These are phyloP conservation scores for Strongylocentrotus purpuratus DNA, from an alignment of 35 echinoderm and acorn worm species.

Conservation along the genomic window DNA sequence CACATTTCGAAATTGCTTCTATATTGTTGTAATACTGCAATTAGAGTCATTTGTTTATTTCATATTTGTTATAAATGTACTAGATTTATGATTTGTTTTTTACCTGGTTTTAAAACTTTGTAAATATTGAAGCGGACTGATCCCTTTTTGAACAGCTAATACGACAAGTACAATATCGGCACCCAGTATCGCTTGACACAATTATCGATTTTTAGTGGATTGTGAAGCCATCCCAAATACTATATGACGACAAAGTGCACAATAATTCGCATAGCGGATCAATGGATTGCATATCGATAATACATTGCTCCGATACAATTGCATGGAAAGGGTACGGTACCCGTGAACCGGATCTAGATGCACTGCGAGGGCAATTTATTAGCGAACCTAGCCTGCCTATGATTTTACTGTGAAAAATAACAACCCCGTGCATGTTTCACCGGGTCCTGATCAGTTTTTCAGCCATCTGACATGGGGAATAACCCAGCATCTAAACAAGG, in stretches of 20 bases:
- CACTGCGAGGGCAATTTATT: conserved; percentile 5
- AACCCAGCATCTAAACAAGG: conserved; percentile 53
- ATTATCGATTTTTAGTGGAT: not conserved
- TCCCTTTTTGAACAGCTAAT: not conserved
- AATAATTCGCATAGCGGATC: not conserved
- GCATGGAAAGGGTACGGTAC: not conserved
- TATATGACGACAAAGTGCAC: not conserved
- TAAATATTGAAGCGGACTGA: not conserved
- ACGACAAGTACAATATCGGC: not conserved
- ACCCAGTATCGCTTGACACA: not conserved
- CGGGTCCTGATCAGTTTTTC: not conserved
- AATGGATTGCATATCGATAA: not conserved
- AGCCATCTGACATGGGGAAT: conserved; percentile 35
- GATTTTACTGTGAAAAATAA: not conserved
- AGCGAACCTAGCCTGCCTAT: not conserved
- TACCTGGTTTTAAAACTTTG: too few relatives aligned
- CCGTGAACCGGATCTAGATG: conserved; percentile 39
- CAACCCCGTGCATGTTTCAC: conserved; percentile 33
- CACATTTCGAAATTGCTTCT: too few relatives aligned
- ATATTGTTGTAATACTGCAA: too few relatives aligned
- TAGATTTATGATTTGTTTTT: too few relatives aligned
- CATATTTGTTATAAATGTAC: too few relatives aligned
- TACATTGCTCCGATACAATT: not conserved
- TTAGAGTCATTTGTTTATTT: too few relatives aligned
- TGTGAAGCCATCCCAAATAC: not conserved